These are phyloP conservation scores for Sesia bembeciformis DNA, from an alignment of 2,888 invertebrate genomes.

Conservation along the genomic window DNA sequence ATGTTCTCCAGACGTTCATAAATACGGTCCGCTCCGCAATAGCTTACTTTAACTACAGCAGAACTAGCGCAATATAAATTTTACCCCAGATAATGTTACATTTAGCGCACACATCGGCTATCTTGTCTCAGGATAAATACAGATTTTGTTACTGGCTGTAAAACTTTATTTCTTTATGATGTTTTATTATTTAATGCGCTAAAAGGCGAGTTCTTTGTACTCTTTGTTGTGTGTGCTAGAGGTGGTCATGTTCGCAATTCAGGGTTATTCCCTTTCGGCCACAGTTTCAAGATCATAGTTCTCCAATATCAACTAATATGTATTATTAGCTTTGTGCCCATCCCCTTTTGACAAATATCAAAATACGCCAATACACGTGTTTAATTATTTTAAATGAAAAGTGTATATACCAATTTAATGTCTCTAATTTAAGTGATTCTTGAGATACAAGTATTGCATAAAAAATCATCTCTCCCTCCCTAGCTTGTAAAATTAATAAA, in stretches of 20 bases:
- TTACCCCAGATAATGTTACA: conserved; percentile 25
- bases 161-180: conserved; percentile 54
- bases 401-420: too few species aligned
- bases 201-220: conserved; percentile 30
- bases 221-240: conserved; percentile 34
- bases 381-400: too few species aligned
- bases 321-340: too few species aligned
- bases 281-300: too few species aligned
- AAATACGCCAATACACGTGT: too few species aligned
- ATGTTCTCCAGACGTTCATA: conserved; percentile 3
- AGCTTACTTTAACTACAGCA: conserved; percentile 6
- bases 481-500: too few species aligned
- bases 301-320: too few species aligned
- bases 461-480: too few species aligned
- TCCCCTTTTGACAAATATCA: too few species aligned
- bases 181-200: conserved; percentile 43
- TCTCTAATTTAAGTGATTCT: too few species aligned
- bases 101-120: conserved; percentile 16
- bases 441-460: too few species aligned
- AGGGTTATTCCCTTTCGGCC: background rate
- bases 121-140: conserved; percentile 1
- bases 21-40: conserved; percentile 1
- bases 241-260: conserved; percentile 15
- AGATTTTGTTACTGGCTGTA: conserved; percentile 47
- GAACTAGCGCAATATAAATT: conserved; percentile 23